Evolutionary conservation across 2,113 vertebrate genomes (phyloP).

Genomic region (Theropithecus gelada): DNA sequence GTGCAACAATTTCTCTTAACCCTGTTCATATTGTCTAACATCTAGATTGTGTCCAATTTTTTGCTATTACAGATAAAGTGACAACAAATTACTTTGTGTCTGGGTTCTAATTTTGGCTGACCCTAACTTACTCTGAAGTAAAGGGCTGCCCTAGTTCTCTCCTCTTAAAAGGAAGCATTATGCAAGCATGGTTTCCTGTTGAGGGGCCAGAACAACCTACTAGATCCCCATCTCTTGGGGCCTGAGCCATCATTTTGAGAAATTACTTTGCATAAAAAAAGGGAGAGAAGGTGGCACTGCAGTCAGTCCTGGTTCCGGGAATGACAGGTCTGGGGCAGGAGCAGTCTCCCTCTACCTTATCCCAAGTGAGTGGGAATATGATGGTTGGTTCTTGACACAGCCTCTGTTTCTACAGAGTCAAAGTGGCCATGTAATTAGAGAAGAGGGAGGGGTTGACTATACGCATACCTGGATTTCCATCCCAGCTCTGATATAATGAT

Average conservation of each 20-base stretch:
- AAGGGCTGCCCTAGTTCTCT: neutral
- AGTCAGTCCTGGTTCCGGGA: constrained; percentile 45
- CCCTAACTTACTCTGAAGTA: constrained; percentile 33
- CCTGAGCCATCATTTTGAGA: constrained; percentile 38
- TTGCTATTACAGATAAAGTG: constrained; percentile 43
- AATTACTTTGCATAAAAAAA: constrained; percentile 41
- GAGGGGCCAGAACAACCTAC: neutral
- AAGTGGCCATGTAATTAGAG: neutral
- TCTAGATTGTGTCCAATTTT: constrained; percentile 6
- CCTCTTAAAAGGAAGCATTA: constrained; percentile 13
- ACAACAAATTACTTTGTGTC: constrained; percentile 3
- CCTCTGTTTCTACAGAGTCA: neutral
- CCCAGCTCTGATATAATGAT: neutral
- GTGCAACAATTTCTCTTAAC: constrained; percentile 26
- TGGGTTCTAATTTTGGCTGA: constrained; percentile 50
- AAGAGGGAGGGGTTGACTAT: neutral
- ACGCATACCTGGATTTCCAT: neutral
- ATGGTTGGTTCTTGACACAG: neutral
- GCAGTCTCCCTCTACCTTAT: neutral
- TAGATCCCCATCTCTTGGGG: neutral
- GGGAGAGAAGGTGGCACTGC: neutral
- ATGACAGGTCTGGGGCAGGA: neutral
- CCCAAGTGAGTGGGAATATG: neutral
- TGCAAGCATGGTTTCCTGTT: neutral
- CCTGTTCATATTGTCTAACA: neutral